Evolutionary conservation across 1,140 invertebrate genomes (phyloP), one percentile per base, ranked within the genome.

Genomic region (Antheraea mylitta): DNA sequence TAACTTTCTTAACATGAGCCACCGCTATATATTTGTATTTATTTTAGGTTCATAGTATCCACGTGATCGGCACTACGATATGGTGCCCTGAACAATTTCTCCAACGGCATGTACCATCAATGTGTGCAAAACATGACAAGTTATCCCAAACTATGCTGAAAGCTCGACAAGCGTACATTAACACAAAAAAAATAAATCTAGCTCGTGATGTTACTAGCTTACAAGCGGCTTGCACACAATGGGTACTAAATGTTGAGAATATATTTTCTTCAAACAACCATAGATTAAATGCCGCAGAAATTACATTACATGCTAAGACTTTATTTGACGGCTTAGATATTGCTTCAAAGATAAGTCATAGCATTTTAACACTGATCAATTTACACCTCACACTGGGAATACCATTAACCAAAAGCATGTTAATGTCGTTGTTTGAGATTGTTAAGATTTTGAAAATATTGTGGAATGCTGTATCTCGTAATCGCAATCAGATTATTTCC

Each of bases 41-140:
- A 83, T 89, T 91, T 30, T 83, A 94, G 93, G 90, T 96, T 64
- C 96, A 96, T 65, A 96, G 95, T 60, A 94, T 97, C 22, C 95
- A 94, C 65, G 86, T 98, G 6, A 92, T 94, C 64, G 97, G 96
- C 2, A 96, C 96, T 84, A 92, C 96, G 18, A 82, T 97, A 42
- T 98, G 97, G 96, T 94, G 96, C 80, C 96, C 97, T 7, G 96
- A 96, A 85, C 93, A 94, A 72, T 98, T 98, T 90, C 91, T 97
- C 16, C 86, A 94, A 45, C 92, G 93, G 74, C 94, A 95, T 89
- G 82, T 95, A 42, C 93, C 94, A 66, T 91, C 94, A 58, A 85
- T 95, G 70, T 82, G 90, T 67, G 94, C 94, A 78, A 89, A 92
- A 67, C 81, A 96, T 83, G 93, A 93, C 61, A 96, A 96, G 89